Conservation (phyloP, 2,113 vertebrate species). For the Tympanuchus pallidicinctus region DNA sequence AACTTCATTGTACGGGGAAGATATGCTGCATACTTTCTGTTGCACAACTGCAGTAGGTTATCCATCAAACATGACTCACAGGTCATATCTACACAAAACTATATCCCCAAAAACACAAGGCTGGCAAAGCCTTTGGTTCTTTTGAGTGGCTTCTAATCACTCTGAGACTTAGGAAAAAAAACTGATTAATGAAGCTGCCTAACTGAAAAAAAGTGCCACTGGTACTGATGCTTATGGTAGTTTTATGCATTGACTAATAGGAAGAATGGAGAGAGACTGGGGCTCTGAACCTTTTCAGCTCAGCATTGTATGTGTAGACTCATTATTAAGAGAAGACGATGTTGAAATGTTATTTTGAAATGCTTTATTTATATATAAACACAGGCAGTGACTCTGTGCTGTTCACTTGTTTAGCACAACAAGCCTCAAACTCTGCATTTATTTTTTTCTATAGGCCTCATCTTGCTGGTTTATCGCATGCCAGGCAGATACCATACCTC, state of each 20-base stretch:
- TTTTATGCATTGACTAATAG: neutral
- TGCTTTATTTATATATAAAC: neutral
- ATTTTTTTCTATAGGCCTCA: neutral
- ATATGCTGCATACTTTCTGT: accelerated
- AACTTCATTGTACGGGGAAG: neutral
- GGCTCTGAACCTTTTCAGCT: neutral
- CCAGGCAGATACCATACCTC: neutral
- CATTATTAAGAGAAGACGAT: neutral
- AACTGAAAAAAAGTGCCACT: neutral
- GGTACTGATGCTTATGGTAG: neutral
- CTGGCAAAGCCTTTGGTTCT: neutral
- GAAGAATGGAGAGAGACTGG: neutral
- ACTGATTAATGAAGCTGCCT: neutral
- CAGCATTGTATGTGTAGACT: neutral
- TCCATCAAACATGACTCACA: neutral
- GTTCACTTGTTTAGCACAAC: neutral
- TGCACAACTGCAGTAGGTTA: neutral
- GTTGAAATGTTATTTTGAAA: neutral
- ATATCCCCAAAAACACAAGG: neutral
- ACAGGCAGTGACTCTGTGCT: accelerated
- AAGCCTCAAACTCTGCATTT: neutral
- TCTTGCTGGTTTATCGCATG: neutral
- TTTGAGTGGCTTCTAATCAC: accelerated
- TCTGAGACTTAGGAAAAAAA: neutral
- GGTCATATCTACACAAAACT: neutral